These are phyloP conservation scores for Deroptyus accipitrinus DNA, from an alignment of 2,113 vertebrate species.

Conservation along the genomic window DNA sequence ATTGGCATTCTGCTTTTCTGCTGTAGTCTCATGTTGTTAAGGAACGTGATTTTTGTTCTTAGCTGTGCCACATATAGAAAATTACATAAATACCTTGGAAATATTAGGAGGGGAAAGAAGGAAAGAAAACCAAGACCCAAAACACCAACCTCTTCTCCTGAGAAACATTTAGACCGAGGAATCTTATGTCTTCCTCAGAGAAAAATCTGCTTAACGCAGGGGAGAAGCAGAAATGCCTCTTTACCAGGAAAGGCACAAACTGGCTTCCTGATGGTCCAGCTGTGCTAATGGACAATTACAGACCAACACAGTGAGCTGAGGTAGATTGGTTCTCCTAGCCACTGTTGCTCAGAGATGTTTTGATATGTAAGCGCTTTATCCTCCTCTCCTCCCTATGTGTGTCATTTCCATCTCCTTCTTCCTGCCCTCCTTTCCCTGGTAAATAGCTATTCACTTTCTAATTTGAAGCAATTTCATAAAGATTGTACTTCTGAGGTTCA, in stretches of 20 bases:
- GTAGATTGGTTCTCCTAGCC: neutral
- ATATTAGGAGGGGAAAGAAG: neutral
- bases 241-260: neutral
- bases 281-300: constrained; percentile 3
- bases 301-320: neutral
- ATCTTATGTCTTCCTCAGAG: neutral
- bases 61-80: constrained; percentile 22
- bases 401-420: neutral
- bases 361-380: neutral
- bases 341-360: neutral
- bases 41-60: constrained; percentile 57
- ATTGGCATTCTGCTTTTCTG: constrained; percentile 50
- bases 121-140: neutral
- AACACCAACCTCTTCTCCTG: neutral
- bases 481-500: neutral
- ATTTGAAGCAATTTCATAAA: neutral
- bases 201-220: neutral
- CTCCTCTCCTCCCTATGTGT: neutral
- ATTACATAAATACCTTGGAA: constrained; percentile 53
- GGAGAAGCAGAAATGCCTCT: neutral
- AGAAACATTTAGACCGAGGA: neutral
- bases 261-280: neutral
- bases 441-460: neutral
- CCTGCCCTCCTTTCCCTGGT: neutral
- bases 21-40: constrained; percentile 46